These are phyloP conservation scores for Caerostris extrusa DNA, from an alignment of 1,140 invertebrate species.

Conservation along the genomic window DNA sequence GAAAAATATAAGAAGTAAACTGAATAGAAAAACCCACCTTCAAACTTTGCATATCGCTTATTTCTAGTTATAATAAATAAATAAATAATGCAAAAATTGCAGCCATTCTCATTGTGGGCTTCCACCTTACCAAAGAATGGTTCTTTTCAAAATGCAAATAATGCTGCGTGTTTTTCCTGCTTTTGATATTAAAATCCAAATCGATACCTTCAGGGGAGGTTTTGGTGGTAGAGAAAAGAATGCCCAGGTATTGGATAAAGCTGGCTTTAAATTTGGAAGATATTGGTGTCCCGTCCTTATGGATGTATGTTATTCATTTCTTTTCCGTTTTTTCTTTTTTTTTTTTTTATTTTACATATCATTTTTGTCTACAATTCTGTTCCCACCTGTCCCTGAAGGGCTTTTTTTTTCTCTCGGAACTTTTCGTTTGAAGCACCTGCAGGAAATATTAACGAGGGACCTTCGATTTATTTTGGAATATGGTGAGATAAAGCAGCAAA, in stretches of 20 bases:
- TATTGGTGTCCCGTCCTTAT: slow-evolving; percentile 41
- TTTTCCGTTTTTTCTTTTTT: background rate
- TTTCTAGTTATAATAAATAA: slow-evolving; percentile 26
- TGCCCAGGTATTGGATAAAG: slow-evolving; percentile 38
- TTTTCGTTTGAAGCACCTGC: background rate
- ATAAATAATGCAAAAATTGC: slow-evolving; percentile 15
- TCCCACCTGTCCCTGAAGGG: background rate
- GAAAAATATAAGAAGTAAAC: background rate
- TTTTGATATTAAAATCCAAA: slow-evolving; percentile 62
- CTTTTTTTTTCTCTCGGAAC: background rate
- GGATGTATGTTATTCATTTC: slow-evolving; percentile 56
- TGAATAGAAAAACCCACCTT: background rate
- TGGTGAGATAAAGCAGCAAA: background rate
- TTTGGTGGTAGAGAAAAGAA: background rate
- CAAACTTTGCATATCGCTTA: background rate
- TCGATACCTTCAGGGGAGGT: slow-evolving; percentile 29
- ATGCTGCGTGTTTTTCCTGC: slow-evolving; percentile 18
- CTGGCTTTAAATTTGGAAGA: slow-evolving; percentile 49
- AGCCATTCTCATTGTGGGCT: background rate
- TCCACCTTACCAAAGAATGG: background rate
- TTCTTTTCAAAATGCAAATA: slow-evolving; percentile 60
- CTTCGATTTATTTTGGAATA: background rate
- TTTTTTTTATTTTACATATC: background rate
- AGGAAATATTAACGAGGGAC: slow-evolving; percentile 33
- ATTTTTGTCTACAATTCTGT: slow-evolving; percentile 14